Percentiles rank a stretch among this genome's conserved stretches.
These are phyloP conservation scores for Adrianichthys oophorus DNA, from an alignment of 2,797 vertebrate species.

Conservation along the genomic window DNA sequence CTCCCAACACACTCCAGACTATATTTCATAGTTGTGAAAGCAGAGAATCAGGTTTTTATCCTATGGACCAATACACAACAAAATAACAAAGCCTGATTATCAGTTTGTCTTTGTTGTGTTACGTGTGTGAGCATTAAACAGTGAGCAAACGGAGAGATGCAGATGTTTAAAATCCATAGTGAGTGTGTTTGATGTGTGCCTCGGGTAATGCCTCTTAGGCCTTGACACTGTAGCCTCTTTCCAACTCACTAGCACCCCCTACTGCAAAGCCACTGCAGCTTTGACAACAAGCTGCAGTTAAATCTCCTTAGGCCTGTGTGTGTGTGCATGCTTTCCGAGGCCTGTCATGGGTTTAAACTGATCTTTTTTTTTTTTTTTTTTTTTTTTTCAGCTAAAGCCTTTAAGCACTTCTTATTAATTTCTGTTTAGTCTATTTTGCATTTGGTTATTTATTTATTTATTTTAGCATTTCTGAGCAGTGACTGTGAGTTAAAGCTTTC, in stretches of 20 bases:
- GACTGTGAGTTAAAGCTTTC: conserved; percentile 23
- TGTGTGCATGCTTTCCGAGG: neutral
- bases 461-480: conserved; percentile 16
- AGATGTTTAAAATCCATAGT: neutral
- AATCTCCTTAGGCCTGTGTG: conserved; percentile 24
- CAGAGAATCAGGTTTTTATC: too few species aligned
- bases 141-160: too few species aligned
- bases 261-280: conserved; percentile 45
- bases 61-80: too few species aligned
- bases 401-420: conserved; percentile 7
- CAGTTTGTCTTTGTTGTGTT: too few species aligned
- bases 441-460: neutral
- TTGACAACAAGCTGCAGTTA: conserved; percentile 37
- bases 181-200: conserved; percentile 7
- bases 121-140: too few species aligned
- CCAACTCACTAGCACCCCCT: conserved; percentile 66
- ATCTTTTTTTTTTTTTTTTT: conserved; percentile 45
- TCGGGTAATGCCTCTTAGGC: conserved; percentile 12
- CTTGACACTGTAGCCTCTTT: conserved; percentile 39
- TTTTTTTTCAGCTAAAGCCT: conserved; percentile 29
- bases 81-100: too few species aligned
- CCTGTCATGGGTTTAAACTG: conserved; percentile 21
- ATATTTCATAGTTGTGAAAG: too few species aligned
- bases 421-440: conserved; percentile 1
- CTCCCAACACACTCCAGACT: too few species aligned